Percentiles rank a stretch among this genome's conserved stretches.
Conservation (phyloP, 1,140 invertebrate species). For the Drosophila suzukii region DNA sequence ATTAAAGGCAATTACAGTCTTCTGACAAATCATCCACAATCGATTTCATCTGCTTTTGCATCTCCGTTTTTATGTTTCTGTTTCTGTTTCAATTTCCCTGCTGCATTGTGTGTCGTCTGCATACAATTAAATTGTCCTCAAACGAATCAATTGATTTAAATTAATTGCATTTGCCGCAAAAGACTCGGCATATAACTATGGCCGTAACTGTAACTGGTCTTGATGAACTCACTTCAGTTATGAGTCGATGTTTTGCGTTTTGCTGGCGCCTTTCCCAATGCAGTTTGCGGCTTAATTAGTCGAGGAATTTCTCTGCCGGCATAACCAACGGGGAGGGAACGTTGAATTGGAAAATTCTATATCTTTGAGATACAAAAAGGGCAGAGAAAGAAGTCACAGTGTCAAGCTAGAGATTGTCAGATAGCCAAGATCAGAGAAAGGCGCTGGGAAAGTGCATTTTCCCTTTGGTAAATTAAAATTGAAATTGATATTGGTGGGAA, state of each 20-base stretch:
- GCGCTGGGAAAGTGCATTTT: constrained; percentile 13
- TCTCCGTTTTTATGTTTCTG: constrained; percentile 8
- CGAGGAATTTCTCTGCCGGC: constrained; percentile 48
- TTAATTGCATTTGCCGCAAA: constrained; percentile 84
- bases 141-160: constrained; percentile 84
- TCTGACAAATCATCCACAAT: constrained; percentile 83
- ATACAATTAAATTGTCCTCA: constrained; percentile 84
- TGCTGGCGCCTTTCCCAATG: constrained; percentile 59
- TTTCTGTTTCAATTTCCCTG: constrained; percentile 6
- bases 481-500: constrained; percentile 45
- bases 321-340: constrained; percentile 8
- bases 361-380: not conserved
- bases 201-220: constrained; percentile 39
- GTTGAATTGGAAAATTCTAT: not conserved
- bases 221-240: constrained; percentile 51
- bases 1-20: constrained; percentile 84
- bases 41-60: constrained; percentile 57
- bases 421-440: constrained; percentile 27
- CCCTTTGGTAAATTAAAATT: not conserved
- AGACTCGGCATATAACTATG: constrained; percentile 38
- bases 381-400: constrained; percentile 5
- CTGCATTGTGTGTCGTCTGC: constrained; percentile 58
- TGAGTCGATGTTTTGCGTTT: constrained; percentile 25
- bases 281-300: constrained; percentile 61
- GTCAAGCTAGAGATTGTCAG: constrained; percentile 15